A percentile compares a stretch with the other conserved stretches of the same genome.
phyloP scores from a whole-genome alignment of 2,113 vertebrate genomes.

The Antigone vipio region DNA sequence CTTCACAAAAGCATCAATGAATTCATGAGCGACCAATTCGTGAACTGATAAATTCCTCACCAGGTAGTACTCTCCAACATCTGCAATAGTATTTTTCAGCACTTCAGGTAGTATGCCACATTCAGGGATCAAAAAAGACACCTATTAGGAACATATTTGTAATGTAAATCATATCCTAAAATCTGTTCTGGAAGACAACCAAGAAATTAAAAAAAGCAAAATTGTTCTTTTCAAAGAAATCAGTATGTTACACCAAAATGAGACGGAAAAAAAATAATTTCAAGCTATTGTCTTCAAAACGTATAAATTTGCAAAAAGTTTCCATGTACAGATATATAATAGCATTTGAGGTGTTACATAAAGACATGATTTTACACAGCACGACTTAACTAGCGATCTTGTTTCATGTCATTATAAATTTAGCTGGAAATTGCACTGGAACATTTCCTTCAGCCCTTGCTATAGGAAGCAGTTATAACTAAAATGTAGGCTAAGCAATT shows the following conservation, averaged over 20 bases:
- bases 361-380: background rate
- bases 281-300: background rate
- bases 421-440: background rate
- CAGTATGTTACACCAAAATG: background rate
- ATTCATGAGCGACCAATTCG: slow-evolving; percentile 77
- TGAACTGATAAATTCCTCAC: slow-evolving; percentile 80
- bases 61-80: slow-evolving; percentile 80
- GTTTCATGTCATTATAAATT: background rate
- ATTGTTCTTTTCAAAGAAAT: background rate
- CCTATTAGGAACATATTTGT: slow-evolving; percentile 66
- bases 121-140: slow-evolving; percentile 88
- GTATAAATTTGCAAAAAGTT: background rate
- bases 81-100: slow-evolving; percentile 70
- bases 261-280: background rate
- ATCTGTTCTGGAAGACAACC: background rate
- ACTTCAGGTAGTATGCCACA: slow-evolving; percentile 78
- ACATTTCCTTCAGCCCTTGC: background rate
- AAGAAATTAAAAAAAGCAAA: background rate
- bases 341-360: background rate
- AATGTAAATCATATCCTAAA: background rate
- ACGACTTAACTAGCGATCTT: background rate
- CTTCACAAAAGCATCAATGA: slow-evolving; percentile 79
- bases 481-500: background rate
- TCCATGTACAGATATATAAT: background rate
- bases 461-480: background rate